Evolutionary conservation across 2,797 vertebrate genomes (phyloP).

Genomic region (Eospalax fontanierii): DNA sequence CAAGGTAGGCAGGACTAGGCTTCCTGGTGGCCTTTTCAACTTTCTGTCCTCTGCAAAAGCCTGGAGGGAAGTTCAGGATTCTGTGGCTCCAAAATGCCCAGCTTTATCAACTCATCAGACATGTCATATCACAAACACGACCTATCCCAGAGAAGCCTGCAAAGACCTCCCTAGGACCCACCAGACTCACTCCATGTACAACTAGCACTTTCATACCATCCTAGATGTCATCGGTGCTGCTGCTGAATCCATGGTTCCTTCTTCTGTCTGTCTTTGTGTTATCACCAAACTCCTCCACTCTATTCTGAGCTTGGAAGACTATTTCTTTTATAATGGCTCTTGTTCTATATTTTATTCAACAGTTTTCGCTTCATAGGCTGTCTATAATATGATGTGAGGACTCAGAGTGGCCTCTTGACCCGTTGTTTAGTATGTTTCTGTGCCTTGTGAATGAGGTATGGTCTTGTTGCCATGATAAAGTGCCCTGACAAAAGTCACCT

Average conservation of each 20-base stretch:
- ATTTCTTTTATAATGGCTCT: neutral
- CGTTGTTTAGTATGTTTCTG: neutral
- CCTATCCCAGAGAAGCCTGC: neutral
- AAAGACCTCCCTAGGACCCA: neutral
- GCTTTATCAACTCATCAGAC: neutral
- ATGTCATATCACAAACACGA: neutral
- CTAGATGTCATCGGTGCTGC: neutral
- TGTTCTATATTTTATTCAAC: neutral
- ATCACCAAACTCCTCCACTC: neutral
- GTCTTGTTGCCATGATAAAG: neutral
- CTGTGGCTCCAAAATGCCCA: neutral
- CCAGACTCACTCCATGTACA: neutral
- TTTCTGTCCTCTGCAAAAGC: neutral
- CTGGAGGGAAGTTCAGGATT: neutral
- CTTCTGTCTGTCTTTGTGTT: neutral
- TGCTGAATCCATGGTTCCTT: neutral
- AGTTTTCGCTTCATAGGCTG: constrained; percentile 18
- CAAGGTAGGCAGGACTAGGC: neutral
- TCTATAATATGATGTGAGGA: neutral
- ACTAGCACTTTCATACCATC: neutral
- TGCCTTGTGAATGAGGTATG: neutral
- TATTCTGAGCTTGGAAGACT: neutral
- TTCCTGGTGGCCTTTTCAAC: neutral
- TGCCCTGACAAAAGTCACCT: neutral
- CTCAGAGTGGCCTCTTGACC: neutral